Base-by-base conservation (phyloP, 2,888 invertebrate genomes). In the Eupithecia dodoneata region DNA sequence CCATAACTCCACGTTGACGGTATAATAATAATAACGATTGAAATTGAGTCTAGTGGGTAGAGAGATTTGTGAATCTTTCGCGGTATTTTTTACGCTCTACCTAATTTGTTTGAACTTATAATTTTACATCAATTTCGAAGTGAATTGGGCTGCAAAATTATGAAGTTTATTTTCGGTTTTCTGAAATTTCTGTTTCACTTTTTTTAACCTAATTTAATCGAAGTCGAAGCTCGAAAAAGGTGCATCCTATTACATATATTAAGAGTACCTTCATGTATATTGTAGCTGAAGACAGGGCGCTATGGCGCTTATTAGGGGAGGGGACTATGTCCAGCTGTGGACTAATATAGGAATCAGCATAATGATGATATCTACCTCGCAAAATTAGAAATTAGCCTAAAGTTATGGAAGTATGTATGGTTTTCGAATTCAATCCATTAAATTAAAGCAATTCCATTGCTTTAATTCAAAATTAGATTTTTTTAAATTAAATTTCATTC, bases 1-100 rank as follows among this genome's bases (percentile, higher is more conserved):
- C 1, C 30, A 30, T 59, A 3, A 9, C 9, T 59, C 3, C 1
- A 52, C 30, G 3, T 63, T 10, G 4, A 30, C 63, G 30, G 10
- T 30, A 18, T 18, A 9, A 59, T 63, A 12, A 18, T 18, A 9
- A 59, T 63, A 12, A 63, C 63, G 18, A 30, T 63, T 63, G 4
- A 18, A 12, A 30, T 30, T 12, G 12, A 63, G 63, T 10, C 30
- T 12, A 4, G 9, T 55, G 10, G 63, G 10, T 63, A 30, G 18
- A 4, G 4, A 63, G 30, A 63, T 63, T 63, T 30, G 4, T 63
- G 10, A 63, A 30, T 30, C 12, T 63, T 30, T 63, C 30, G 9
- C 30, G 30, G 63, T 63, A 10, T 63, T 63, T 59, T 59, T 63
- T 63, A 63, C 63, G 63, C 63, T 63, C 63, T 63, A 63, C 12